Evolutionary conservation across 2,888 invertebrate genomes (phyloP), one percentile per base, ranked within the genome.

Genomic region (Operophtera brumata): DNA sequence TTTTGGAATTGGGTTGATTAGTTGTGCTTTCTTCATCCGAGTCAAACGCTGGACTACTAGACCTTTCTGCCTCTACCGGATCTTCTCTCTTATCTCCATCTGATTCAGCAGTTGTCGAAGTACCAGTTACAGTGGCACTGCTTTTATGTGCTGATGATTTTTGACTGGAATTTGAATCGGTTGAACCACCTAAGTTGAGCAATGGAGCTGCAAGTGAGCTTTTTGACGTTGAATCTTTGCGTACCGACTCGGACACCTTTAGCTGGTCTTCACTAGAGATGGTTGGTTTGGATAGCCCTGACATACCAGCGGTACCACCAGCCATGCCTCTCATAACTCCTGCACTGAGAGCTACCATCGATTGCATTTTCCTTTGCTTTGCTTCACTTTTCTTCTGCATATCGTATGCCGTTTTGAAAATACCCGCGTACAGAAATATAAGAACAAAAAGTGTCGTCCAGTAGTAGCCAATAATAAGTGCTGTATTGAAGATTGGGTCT

Each of bases 381-480:
- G 96, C 97, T 85, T 98, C 97, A 69, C 98, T 97, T 78, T 98
- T 97, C 80, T 97, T 96, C 80, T 99, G 98, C 96, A 99, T 97
- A 68, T 97, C 96, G 77, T 98, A 97, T 6, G 99, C 99, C 35
- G 98, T 98, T 79, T 97, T 96, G 82, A 99, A 99, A 73, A 99
- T 99, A 8, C 98, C 99, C 43, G 96, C 97, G 80, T 99, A 99
- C 8, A 99, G 92, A 54, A 97, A 94, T 77, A 99, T 97, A 59
- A 99, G 93, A 36, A 99, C 97, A 51, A 98, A 94, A 30, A 99
- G 90, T 0, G 99, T 99, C 39, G 96, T 97, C 99, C 98, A 99
- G 80, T 98, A 99, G 83, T 99, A 99, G 44, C 96, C 96, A 70
- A 99, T 97, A 51, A 99, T 99, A 54, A 99, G 92, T 46, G 98